These are phyloP conservation scores for Sarcophaga bullata DNA, from an alignment of 1,140 invertebrate species.

Conservation along the genomic window DNA sequence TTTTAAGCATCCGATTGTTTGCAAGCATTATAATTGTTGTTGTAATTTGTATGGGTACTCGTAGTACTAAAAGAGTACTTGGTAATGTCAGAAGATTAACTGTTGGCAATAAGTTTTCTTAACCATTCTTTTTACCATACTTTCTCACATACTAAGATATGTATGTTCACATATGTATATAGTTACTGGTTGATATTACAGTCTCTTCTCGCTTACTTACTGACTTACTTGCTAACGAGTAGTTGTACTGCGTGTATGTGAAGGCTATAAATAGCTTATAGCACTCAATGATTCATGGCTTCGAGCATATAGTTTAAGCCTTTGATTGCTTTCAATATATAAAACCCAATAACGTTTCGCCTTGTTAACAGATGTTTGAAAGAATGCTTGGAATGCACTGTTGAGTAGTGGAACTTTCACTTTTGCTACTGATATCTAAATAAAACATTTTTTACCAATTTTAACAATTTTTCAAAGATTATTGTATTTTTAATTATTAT, in stretches of 20 bases:
- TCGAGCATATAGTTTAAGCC: conserved; percentile 35
- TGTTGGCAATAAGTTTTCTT: conserved; percentile 45
- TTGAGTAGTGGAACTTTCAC: too few species aligned
- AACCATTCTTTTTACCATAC: background rate
- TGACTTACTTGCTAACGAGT: background rate
- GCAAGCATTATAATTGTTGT: background rate
- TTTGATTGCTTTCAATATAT: conserved; percentile 46
- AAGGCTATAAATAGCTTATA: conserved; percentile 6
- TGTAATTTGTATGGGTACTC: background rate
- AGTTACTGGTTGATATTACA: conserved; percentile 1
- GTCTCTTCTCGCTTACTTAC: background rate
- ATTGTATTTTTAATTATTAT: too few species aligned
- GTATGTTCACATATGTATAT: background rate
- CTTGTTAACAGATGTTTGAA: background rate
- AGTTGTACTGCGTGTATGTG: background rate
- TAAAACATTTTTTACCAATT: too few species aligned
- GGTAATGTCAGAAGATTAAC: conserved; percentile 47
- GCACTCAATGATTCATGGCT: background rate
- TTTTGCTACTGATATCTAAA: too few species aligned
- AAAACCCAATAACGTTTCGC: conserved; percentile 36
- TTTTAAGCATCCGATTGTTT: background rate
- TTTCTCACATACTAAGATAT: conserved; percentile 2
- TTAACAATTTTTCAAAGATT: too few species aligned
- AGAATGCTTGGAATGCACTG: background rate
- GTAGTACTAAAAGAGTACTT: background rate